phyloP scores from a whole-genome alignment of 2,113 vertebrate species.

The Symphodus melops region DNA sequence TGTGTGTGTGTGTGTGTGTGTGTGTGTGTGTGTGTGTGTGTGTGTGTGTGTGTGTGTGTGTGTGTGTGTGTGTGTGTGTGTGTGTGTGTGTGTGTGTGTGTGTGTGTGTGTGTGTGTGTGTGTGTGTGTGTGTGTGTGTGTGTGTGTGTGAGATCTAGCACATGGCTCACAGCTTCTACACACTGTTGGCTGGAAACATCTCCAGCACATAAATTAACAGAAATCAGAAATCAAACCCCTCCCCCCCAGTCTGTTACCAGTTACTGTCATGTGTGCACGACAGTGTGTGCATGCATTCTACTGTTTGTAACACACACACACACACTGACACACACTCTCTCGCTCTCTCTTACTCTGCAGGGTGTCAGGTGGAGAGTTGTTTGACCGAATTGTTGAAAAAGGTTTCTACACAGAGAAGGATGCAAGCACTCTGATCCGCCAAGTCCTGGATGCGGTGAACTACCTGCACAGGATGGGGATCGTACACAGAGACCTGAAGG shows the following conservation, averaged over 20 bases:
- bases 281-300: neutral
- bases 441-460: constrained; percentile 75
- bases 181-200: constrained; percentile 38
- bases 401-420: constrained; percentile 78
- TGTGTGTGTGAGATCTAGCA: constrained; percentile 14
- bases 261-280: constrained; percentile 24
- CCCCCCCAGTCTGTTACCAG: constrained; percentile 1
- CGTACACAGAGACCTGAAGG: constrained; percentile 75
- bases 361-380: constrained; percentile 73
- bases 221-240: constrained; percentile 31
- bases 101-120: too few species aligned
- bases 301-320: constrained; percentile 18
- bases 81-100: neutral
- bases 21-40: neutral
- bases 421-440: constrained; percentile 72
- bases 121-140: neutral
- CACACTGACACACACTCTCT: neutral
- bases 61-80: neutral
- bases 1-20: neutral
- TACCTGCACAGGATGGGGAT: constrained; percentile 77
- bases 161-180: constrained; percentile 46
- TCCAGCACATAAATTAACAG: constrained; percentile 57
- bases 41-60: neutral
- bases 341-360: constrained; percentile 18
- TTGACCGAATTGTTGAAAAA: constrained; percentile 76